Base-by-base conservation (phyloP, 2,888 invertebrate species). In the Parnassius apollo region DNA sequence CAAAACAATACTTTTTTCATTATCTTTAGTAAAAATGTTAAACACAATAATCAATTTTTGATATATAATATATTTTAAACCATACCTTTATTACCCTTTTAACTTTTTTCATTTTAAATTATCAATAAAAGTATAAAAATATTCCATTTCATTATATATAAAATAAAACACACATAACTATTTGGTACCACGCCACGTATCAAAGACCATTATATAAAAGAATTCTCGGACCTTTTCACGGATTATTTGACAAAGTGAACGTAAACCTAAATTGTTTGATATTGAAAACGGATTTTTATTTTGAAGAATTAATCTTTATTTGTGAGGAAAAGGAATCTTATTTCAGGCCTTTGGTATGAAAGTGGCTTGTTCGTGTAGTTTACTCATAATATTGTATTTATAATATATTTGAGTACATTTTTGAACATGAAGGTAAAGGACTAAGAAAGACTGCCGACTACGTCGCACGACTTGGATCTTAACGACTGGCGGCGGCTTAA, bases 211-310 rank as follows among this genome's bases (percentile, higher is more conserved):
- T 42, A 35, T n/a, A 45, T 59, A 42, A 45, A 54, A 18, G 13
- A 53, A 53, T 53, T 52, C 53, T 53, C 12, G 42, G 59, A 46
- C 35, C 45, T 52, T 58, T 54, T 57, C 59, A 46, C 45, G 59
- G 56, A 50, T 53, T 59, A 53, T 48, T 59, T 42, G 52, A 59
- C 22, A 44, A 54, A 54, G 44, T 57, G 22, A 52, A 45, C 52
- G 10, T 52, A 51, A 44, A 13, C 46, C 8, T 35, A 42, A n/a
- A 46, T 22, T 53, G 52, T 59, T 52, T 53, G 35, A 53, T 35
- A 59, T 53, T 59, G 35, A 53, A 59, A 11, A 53, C 11, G 42
- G 7, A 11, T 11, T 1, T 59, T 52, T 46, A 25, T 45, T 45
- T 52, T 35, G n/a, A 22, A 25, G 25, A 46, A 53, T 11, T 10